phyloP scores from a whole-genome alignment of 2,888 invertebrate species.

The Leptura quadrifasciata region DNA sequence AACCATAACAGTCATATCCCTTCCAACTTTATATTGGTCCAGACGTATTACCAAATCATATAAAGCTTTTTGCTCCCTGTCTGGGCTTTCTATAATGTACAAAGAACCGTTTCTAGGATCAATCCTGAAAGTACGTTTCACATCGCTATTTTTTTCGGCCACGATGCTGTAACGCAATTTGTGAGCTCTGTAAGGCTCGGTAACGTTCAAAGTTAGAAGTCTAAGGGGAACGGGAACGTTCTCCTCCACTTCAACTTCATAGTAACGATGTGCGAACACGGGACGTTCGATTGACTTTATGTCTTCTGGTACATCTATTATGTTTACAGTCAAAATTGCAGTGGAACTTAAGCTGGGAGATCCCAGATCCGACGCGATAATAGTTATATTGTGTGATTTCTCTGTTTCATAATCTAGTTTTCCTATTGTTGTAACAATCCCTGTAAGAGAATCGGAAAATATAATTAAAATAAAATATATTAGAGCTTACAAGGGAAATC shows the following conservation, averaged over 20 bases:
- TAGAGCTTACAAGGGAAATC: too few relatives aligned
- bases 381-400: conserved; percentile 83
- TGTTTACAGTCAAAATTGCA: conserved; percentile 80
- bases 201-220: conserved; percentile 85
- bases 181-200: conserved; percentile 80
- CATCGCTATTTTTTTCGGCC: conserved; percentile 76
- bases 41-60: conserved; percentile 79
- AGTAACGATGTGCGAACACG: conserved; percentile 77
- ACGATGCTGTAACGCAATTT: conserved; percentile 81
- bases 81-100: conserved; percentile 83
- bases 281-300: conserved; percentile 66
- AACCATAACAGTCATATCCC: conserved; percentile 84
- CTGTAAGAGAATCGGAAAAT: conserved; percentile 1
- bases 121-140: conserved; percentile 81
- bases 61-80: conserved; percentile 81
- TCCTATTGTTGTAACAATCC: conserved; percentile 82
- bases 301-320: conserved; percentile 81
- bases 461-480: too few relatives aligned
- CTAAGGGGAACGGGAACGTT: conserved; percentile 86
- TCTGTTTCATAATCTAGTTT: conserved; percentile 83
- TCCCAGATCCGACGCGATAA: conserved; percentile 90
- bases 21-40: conserved; percentile 76
- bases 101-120: conserved; percentile 86
- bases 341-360: conserved; percentile 88
- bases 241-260: conserved; percentile 88